These are phyloP conservation scores for Drosophila cognata DNA, from an alignment of 2,888 invertebrate species.

Conservation along the genomic window DNA sequence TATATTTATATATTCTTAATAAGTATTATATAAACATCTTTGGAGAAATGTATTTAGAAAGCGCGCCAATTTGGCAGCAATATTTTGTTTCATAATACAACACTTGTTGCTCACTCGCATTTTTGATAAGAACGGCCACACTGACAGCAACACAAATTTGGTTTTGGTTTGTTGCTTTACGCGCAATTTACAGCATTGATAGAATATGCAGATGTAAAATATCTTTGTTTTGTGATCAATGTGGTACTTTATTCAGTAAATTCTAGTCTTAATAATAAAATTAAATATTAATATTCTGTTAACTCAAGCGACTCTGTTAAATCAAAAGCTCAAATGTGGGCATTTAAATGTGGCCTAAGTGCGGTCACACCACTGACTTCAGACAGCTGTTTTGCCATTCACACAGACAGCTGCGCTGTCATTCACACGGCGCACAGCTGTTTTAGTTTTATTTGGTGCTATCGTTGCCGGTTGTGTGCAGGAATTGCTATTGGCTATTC, in stretches of 20 bases:
- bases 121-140: slow-evolving; percentile 13
- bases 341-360: not conserved
- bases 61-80: slow-evolving; percentile 18
- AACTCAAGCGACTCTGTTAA: not conserved
- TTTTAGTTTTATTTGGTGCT: slow-evolving; percentile 30
- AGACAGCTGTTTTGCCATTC: slow-evolving; percentile 37
- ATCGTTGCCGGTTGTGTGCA: slow-evolving; percentile 20
- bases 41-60: slow-evolving; percentile 20
- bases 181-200: not conserved
- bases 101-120: slow-evolving; percentile 31
- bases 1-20: not conserved
- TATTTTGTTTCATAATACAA: slow-evolving; percentile 9
- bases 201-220: not conserved
- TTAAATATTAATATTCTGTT: not conserved
- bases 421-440: slow-evolving; percentile 50
- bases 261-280: not conserved
- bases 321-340: not conserved
- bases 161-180: not conserved
- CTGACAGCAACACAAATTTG: not conserved
- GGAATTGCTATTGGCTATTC: slow-evolving; percentile 24
- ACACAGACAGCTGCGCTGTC: slow-evolving; percentile 18
- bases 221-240: not conserved
- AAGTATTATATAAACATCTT: not conserved
- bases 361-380: slow-evolving; percentile 33
- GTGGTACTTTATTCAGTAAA: not conserved